Evolutionary conservation across 2,113 vertebrate genomes (phyloP).

Genomic region (Megaptera novaeangliae): DNA sequence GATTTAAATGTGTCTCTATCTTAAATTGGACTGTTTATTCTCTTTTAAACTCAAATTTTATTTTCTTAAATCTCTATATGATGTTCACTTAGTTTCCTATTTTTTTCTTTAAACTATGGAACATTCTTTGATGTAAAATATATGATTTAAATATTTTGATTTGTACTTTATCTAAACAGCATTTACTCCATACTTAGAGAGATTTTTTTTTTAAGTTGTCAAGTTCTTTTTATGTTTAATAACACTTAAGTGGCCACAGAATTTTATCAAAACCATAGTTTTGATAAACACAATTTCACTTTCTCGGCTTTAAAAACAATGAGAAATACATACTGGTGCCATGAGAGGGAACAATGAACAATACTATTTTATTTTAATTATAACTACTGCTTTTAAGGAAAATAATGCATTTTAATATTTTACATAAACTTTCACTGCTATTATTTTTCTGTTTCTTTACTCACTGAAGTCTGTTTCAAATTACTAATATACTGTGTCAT

Average conservation of each 20-base stretch:
- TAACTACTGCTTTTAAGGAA: slow-evolving; percentile 40
- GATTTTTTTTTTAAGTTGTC: rapidly evolving
- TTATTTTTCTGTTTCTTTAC: slow-evolving; percentile 13
- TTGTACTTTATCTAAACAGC: not conserved
- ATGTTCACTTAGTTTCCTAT: not conserved
- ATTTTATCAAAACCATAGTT: not conserved
- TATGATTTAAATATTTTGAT: not conserved
- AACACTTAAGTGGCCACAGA: not conserved
- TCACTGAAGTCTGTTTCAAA: not conserved
- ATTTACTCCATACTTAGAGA: not conserved
- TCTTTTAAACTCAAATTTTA: slow-evolving; percentile 1
- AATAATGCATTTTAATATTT: not conserved
- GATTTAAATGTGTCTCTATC: not conserved
- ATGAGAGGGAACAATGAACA: not conserved
- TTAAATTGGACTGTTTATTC: not conserved
- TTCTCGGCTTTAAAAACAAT: not conserved
- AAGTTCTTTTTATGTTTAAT: not conserved
- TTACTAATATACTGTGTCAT: not conserved
- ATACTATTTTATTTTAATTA: slow-evolving; percentile 1
- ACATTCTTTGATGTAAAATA: not conserved
- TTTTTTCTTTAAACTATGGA: not conserved
- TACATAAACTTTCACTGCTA: not conserved
- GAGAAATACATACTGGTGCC: rapidly evolving
- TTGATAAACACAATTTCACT: not conserved
- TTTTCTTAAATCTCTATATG: not conserved